Percentiles rank a stretch among this genome's conserved stretches.
These are phyloP conservation scores for Philaethria dido DNA, from an alignment of 2,888 invertebrate genomes.

Conservation along the genomic window DNA sequence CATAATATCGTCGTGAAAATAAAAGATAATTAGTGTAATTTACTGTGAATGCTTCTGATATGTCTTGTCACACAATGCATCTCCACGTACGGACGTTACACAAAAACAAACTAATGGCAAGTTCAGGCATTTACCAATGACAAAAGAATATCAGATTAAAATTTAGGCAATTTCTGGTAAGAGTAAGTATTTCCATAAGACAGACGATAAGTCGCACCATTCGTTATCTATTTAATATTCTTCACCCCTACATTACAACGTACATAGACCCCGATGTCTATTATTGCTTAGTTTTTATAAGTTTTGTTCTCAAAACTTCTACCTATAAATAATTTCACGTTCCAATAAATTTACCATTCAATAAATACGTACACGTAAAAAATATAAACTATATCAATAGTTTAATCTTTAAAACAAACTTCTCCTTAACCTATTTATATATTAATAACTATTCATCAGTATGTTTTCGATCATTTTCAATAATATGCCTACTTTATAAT, in stretches of 20 bases:
- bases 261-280: constrained; percentile 80
- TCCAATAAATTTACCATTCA: constrained; percentile 84
- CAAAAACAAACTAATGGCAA: constrained; percentile 62
- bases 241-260: constrained; percentile 79
- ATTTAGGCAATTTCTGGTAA: constrained; percentile 72
- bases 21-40: constrained; percentile 45
- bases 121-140: constrained; percentile 71
- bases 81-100: constrained; percentile 47
- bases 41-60: constrained; percentile 72
- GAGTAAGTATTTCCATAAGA: constrained; percentile 73
- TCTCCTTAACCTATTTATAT: constrained; percentile 80
- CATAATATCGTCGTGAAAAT: constrained; percentile 7
- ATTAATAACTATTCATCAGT: constrained; percentile 83
- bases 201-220: constrained; percentile 80
- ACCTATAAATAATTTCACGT: constrained; percentile 83
- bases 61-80: constrained; percentile 70
- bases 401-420: constrained; percentile 85
- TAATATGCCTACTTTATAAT: constrained; percentile 83
- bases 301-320: constrained; percentile 80
- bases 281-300: constrained; percentile 83
- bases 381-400: constrained; percentile 85
- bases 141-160: constrained; percentile 74
- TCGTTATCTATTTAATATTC: constrained; percentile 66
- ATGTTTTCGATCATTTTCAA: constrained; percentile 81
- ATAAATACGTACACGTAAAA: constrained; percentile 84